Conservation (phyloP, 2,888 invertebrate species). For the Malthinus seriepunctatus region DNA sequence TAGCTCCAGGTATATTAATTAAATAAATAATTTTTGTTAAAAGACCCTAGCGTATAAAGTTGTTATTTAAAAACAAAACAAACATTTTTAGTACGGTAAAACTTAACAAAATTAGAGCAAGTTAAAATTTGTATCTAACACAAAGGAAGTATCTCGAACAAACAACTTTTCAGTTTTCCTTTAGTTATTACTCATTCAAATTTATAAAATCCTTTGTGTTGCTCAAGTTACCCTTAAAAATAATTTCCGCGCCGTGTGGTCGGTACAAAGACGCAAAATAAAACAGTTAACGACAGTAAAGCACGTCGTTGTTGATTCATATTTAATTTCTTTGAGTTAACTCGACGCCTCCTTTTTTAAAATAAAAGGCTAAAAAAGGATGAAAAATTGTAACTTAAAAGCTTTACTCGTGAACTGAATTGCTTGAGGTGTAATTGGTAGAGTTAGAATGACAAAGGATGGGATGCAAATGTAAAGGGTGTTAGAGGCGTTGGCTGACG, state of each 20-base stretch:
- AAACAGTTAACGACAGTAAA: conserved; percentile 42
- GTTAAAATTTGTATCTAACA: conserved; percentile 17
- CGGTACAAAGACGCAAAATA: conserved; percentile 45
- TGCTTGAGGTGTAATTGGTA: conserved; percentile 40
- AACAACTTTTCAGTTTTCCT: conserved; percentile 39
- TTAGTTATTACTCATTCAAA: conserved; percentile 41
- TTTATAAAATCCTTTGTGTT: conserved; percentile 42
- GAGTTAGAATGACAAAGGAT: conserved; percentile 43
- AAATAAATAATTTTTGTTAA: background rate
- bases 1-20: background rate
- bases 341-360: conserved; percentile 8
- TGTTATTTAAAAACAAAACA: background rate
- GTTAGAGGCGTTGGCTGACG: conserved; percentile 36
- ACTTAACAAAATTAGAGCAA: conserved; percentile 7
- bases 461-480: conserved; percentile 41
- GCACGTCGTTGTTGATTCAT: conserved; percentile 22
- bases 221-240: conserved; percentile 43
- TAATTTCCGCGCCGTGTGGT: conserved; percentile 44
- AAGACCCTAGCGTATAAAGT: background rate
- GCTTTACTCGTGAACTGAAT: conserved; percentile 22
- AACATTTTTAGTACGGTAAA: conserved; percentile 1
- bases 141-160: conserved; percentile 33
- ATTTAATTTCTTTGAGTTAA: conserved; percentile 9
- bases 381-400: conserved; percentile 5
- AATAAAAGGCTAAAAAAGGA: conserved; percentile 9